These are phyloP conservation scores for Luscinia luscinia DNA, from an alignment of 2,797 vertebrate species.

Conservation along the genomic window DNA sequence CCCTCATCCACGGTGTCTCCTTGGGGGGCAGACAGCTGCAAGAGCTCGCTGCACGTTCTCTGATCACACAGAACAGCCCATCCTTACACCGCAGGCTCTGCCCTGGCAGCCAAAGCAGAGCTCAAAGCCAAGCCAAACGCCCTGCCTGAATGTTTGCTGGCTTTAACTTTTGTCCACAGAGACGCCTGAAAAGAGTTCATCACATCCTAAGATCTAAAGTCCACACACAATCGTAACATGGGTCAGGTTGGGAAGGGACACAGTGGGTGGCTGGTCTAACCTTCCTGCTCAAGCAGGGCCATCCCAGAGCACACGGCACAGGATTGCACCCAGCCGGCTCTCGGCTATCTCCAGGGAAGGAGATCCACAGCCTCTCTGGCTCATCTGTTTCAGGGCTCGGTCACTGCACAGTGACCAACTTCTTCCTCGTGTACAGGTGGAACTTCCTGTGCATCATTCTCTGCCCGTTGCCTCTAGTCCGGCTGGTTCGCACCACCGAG, in stretches of 20 bases:
- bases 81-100: neutral
- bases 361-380: neutral
- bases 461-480: neutral
- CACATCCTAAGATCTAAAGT: neutral
- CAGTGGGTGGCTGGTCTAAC: no score
- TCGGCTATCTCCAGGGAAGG: neutral
- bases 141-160: neutral
- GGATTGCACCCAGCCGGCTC: fast-evolving
- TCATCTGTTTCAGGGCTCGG: neutral
- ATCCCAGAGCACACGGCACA: neutral
- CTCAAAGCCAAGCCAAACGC: neutral
- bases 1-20: fast-evolving
- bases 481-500: neutral
- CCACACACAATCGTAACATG: fast-evolving
- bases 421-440: neutral
- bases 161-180: neutral
- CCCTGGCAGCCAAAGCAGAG: neutral
- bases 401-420: neutral
- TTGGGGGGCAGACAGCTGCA: fast-evolving
- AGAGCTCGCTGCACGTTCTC: fast-evolving
- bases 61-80: neutral
- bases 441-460: neutral
- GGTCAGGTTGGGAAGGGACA: neutral
- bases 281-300: neutral
- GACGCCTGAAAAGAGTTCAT: fast-evolving